Base-by-base conservation (phyloP, 1,140 invertebrate species). In the Brevipalpus yothersi region DNA sequence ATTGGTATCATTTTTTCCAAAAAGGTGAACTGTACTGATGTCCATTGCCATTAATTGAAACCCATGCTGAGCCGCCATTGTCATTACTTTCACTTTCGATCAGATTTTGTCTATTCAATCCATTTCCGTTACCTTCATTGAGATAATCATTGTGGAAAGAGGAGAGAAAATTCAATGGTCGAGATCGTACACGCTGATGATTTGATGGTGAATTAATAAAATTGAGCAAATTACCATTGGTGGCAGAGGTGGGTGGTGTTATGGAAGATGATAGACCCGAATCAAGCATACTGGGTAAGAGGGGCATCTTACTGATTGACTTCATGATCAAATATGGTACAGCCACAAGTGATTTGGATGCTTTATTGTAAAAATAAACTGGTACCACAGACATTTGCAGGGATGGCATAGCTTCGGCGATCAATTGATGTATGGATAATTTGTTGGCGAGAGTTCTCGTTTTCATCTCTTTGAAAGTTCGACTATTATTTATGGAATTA, bases 291-390 rank as follows among this genome's bases (percentile, higher is more conserved):
- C 41, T 19, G 7, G 56, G 56, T 31, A 58, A 5, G 13, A 58
- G 42, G 2, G 56, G 56, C 56, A 58, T 58, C 23, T 58, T 58
- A 13, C 56, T 58, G 0, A 23, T 43, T 10, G 56, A 58, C 23
- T 58, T 58, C 56, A 58, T 58, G 10, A 58, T 40, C 15, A 58
- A 41, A 13, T 58, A 58, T 17, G 56, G 56, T n/a, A 58, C 21
- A 10, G 56, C 42, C 8, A 58, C 39, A 5, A 58, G 41, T 45
- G 41, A 45, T 23, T 43, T 42, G 0, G 56, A 42, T 23, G n/a
- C 13, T 23, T 58, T 58, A 40, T 58, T 58, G 41, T 31, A 21
- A 45, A 58, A 58, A 47, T 58, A 58, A 58, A 58, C 39, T 31
- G 56, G 56, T 9, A 39, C 17, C 19, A 58, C 39, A 13, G 56